Evolutionary conservation across 2,113 vertebrate genomes (phyloP).

Genomic region (Speoplatyrhinus poulsoni): DNA sequence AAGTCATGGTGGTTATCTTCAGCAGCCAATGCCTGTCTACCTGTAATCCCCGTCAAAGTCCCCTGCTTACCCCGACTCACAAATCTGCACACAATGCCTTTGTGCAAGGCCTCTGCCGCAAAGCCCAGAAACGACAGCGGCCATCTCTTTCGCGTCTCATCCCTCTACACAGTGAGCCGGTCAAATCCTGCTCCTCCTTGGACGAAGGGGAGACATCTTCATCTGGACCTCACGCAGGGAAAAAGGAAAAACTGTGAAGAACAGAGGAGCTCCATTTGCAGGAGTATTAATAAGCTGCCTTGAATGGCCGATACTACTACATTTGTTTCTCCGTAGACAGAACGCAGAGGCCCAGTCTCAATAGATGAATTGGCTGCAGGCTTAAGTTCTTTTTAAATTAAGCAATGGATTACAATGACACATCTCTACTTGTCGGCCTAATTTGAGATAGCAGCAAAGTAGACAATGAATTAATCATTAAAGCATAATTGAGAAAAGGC

Average conservation of each 20-base stretch:
- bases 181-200: conserved; percentile 40
- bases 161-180: conserved; percentile 37
- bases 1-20: conserved; percentile 84
- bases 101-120: conserved; percentile 58
- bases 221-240: conserved; percentile 31
- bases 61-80: conserved; percentile 57
- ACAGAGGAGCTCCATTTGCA: conserved; percentile 9
- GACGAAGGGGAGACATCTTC: conserved; percentile 57
- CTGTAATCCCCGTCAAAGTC: conserved; percentile 75
- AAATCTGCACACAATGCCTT: conserved; percentile 66
- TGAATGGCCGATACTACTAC: neutral
- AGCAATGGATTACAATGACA: neutral
- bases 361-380: too few relatives aligned
- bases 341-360: too few relatives aligned
- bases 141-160: conserved; percentile 43
- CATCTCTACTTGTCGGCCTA: conserved; percentile 2
- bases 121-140: conserved; percentile 48
- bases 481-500: conserved; percentile 73
- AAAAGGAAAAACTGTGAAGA: conserved; percentile 24
- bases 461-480: conserved; percentile 71
- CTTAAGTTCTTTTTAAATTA: too few relatives aligned
- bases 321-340: neutral
- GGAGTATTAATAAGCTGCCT: neutral
- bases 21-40: conserved; percentile 69
- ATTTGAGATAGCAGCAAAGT: conserved; percentile 25